Evolutionary conservation across 2,888 invertebrate genomes (phyloP), one percentile per base, ranked within the genome.

Genomic region (Mantis religiosa): DNA sequence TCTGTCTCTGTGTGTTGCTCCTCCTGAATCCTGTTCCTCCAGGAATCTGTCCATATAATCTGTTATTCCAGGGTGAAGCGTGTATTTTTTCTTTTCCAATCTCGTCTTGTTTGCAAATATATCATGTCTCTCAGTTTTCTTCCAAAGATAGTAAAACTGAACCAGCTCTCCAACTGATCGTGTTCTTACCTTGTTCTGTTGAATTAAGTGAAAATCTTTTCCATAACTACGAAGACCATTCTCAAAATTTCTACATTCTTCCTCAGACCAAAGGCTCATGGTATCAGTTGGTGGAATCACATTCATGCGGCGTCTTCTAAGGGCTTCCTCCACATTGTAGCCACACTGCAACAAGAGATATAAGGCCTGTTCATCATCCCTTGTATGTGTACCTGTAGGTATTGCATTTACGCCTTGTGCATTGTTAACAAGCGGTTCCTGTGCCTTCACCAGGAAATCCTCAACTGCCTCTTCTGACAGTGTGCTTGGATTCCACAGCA

Each of bases 51-150:
- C 98, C 98, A 98, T 98, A 92, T 98, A 98, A 93, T 98, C 98
- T 89, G 98, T 98, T 91, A 98, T 96, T 88, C 98, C 98, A 8
- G 98, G 98, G 94, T 98, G 98, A 85, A 98, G 93, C 8, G 97
- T 96, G 92, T 98, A 98, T 92, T 98, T 98, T 93, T 98, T 98
- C 94, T 98, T 98, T 92, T 98, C 98, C 91, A 98, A 93, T 87
- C 98, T 95, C 15, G 97, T 96, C 93, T 97, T 97, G 92, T 97
- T 97, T 0, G 98, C 98, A 93, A 95, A 95, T 28, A 94, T 96
- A 93, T 99, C 99, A 93, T 99, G 98, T 28, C 99, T 95, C 92
- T 99, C 99, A 41, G 99, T 99, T 93, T 99, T 99, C 94, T 99
- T 99, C 99, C 99, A 99, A 82, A 95, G 92, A 91, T 95, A 95